Percentiles rank a stretch among this genome's conserved stretches.
phyloP scores from a whole-genome alignment of 2,797 vertebrate species.

The Ispidina picta region DNA sequence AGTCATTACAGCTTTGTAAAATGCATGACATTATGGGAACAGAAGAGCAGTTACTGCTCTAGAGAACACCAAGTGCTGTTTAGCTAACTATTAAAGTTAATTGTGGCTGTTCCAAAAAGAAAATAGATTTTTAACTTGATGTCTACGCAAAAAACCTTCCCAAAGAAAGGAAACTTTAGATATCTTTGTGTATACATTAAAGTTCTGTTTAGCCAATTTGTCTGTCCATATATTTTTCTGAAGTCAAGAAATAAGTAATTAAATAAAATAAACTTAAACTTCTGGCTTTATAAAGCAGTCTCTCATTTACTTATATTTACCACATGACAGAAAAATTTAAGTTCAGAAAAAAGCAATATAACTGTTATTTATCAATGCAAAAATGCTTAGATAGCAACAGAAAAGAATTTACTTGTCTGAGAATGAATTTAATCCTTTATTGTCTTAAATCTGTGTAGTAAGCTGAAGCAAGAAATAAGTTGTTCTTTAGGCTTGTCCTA shows the following conservation, averaged over 20 bases:
- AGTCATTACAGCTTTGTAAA: constrained; percentile 58
- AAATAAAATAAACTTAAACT: neutral
- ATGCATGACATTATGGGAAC: constrained; percentile 46
- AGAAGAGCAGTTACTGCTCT: constrained; percentile 56
- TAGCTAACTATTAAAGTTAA: constrained; percentile 47
- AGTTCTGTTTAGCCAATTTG: neutral
- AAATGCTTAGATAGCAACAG: neutral
- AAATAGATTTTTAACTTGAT: constrained; percentile 40
- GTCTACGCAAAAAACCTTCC: neutral
- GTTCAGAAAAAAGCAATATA: neutral
- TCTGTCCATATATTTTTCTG: neutral
- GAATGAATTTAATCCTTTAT: neutral
- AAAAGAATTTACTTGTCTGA: neutral
- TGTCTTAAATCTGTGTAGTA: neutral
- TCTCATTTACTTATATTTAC: neutral
- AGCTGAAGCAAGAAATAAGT: neutral
- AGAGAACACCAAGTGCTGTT: constrained; percentile 60
- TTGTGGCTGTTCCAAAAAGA: constrained; percentile 53
- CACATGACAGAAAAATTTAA: neutral
- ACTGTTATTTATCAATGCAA: neutral
- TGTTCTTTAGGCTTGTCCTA: neutral
- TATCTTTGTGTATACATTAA: neutral
- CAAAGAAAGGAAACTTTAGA: neutral
- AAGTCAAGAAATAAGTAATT: neutral
- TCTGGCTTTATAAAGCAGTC: neutral